Base-by-base conservation (phyloP, 2,888 invertebrate species). In the Apamea epomidion region DNA sequence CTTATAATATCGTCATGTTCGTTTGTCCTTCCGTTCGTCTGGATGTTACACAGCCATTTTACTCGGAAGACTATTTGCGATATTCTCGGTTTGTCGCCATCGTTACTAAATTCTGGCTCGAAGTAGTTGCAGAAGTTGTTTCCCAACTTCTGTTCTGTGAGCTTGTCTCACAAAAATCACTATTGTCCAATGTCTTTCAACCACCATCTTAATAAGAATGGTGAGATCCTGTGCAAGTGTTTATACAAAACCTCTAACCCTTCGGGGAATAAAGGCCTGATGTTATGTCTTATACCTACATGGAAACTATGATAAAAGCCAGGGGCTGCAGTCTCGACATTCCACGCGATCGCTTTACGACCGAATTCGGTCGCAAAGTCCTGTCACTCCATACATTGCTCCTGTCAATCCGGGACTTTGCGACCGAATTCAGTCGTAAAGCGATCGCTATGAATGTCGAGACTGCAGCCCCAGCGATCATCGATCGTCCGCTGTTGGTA, bases 401-500 rank as follows among this genome's bases (percentile, higher is more conserved):
- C 32, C 32, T 32, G 32, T 32, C 32, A 32, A 32, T 32, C 32
- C 32, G 32, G 32, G 32, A 32, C 32, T 32, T 32, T 32, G 32
- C 32, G 32, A 32, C 32, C 32, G 32, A 32, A 32, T 32, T 32
- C 2, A 3, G 32, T 32, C 32, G 32, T 32, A 32, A 32, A 32
- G 32, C 2, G 32, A 32, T 32, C 2, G 2, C 32, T 32, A 32
- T 32, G 32, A 32, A 32, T 32, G 2, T 32, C 32, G 32, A 32
- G 32, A 32, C 32, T 32, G 32, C 32, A 32, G 32, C 32, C 32
- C 32, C 32, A 51, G 32, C 48, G 48, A 77, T 29, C 37, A 54
- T 78, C 45, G 45, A 74, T 37, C 37, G 80, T 80, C 79, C 51
- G 58, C 25, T 79, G 78, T 65, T 78, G 29, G 54, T 67, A n/a